These are phyloP conservation scores for Marisa cornuarietis DNA, from an alignment of 1,140 invertebrate species.

Conservation along the genomic window DNA sequence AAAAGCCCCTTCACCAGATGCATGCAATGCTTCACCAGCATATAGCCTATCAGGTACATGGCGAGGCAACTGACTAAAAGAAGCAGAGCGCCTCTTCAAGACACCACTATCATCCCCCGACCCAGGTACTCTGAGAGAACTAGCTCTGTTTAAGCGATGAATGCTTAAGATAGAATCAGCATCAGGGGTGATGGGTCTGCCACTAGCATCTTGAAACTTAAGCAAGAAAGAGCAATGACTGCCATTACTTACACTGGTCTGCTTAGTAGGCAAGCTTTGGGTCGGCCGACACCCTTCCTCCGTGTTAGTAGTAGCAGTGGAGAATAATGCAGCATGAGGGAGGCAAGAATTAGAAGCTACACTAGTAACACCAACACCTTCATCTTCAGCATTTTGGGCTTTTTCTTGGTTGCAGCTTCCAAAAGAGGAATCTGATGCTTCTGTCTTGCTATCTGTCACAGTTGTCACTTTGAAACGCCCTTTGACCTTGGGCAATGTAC, in stretches of 20 bases:
- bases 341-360: constrained; percentile 23
- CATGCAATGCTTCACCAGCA: constrained; percentile 15
- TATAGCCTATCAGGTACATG: neutral
- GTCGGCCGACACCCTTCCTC: constrained; percentile 22
- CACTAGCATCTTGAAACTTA: constrained; percentile 12
- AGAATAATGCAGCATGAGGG: constrained; percentile 9
- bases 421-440: neutral
- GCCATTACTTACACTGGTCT: constrained; percentile 14
- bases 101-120: neutral
- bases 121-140: constrained; percentile 13
- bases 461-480: constrained; percentile 40
- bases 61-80: constrained; percentile 14
- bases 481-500: constrained; percentile 8
- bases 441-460: constrained; percentile 22
- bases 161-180: neutral
- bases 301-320: constrained; percentile 32
- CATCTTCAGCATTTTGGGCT: constrained; percentile 15
- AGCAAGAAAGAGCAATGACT: constrained; percentile 3
- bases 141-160: constrained; percentile 14
- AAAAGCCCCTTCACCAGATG: constrained; percentile 14
- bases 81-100: constrained; percentile 26
- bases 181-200: constrained; percentile 7
- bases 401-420: neutral
- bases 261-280: constrained; percentile 19
- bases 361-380: constrained; percentile 28